phyloP scores from a whole-genome alignment of 2,797 vertebrate species.

The Sibirionetta formosa region DNA sequence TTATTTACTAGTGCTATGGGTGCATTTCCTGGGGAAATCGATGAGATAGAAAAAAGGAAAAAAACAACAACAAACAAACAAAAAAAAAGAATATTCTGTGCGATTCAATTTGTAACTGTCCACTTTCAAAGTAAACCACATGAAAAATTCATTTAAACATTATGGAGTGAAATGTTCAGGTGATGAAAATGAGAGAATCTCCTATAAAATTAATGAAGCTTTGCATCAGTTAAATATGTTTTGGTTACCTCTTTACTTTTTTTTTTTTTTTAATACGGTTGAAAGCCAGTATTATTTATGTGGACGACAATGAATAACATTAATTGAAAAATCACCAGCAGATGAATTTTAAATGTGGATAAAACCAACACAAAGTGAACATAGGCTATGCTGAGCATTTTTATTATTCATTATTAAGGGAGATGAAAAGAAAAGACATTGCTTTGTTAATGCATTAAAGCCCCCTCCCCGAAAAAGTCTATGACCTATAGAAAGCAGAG shows the following conservation, averaged over 20 bases:
- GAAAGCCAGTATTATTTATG: not conserved
- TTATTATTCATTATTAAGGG: constrained; percentile 15
- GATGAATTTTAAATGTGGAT: not conserved
- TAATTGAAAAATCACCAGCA: not conserved
- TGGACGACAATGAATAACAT: not conserved
- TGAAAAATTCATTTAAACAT: not conserved
- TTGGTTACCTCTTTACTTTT: not conserved
- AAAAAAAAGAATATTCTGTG: not conserved
- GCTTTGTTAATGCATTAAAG: constrained; percentile 4
- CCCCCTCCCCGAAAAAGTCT: not conserved
- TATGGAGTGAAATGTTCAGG: not conserved
- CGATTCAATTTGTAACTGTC: not conserved
- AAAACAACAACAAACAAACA: too few relatives aligned
- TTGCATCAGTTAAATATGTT: not conserved
- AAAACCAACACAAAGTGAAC: not conserved
- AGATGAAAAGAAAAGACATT: not conserved
- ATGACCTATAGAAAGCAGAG: not conserved
- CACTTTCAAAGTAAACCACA: not conserved
- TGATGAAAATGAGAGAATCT: not conserved
- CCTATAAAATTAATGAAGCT: not conserved
- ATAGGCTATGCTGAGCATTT: not conserved
- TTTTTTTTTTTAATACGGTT: not conserved
- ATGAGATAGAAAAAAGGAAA: not conserved
- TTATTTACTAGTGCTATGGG: not conserved
- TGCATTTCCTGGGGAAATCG: not conserved